Percentiles rank a stretch among this genome's conserved stretches.
These are phyloP conservation scores for Nymphicus hollandicus DNA, from an alignment of 2,113 vertebrate genomes.

Conservation along the genomic window DNA sequence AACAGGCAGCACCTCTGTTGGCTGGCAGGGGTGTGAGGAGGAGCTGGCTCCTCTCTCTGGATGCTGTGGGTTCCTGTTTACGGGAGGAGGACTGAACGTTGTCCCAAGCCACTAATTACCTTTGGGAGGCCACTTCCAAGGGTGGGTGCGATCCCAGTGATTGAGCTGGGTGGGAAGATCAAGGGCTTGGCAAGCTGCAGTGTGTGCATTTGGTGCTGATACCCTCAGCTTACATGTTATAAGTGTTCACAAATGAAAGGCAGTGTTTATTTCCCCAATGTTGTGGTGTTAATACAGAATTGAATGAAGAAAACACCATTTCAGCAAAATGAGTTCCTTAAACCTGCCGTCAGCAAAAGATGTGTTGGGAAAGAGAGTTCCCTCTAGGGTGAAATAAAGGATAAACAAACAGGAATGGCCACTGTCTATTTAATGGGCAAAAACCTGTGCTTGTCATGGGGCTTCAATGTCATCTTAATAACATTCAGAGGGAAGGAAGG, in stretches of 20 bases:
- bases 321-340: not conserved
- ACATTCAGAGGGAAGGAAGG: not conserved
- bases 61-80: not conserved
- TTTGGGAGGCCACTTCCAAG: not conserved
- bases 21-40: not conserved
- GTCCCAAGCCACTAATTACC: slow-evolving; percentile 5
- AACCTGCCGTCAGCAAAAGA: not conserved
- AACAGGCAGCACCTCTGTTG: not conserved
- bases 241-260: not conserved
- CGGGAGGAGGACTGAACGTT: not conserved
- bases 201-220: not conserved
- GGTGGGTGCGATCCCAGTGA: not conserved
- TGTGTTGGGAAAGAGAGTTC: not conserved
- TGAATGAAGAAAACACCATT: not conserved
- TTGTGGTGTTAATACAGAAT: not conserved
- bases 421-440: not conserved
- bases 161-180: not conserved
- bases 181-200: not conserved
- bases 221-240: not conserved
- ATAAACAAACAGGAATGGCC: not conserved
- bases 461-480: not conserved
- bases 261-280: not conserved
- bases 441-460: not conserved
- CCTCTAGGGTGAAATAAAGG: not conserved
- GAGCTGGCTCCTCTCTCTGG: not conserved